Base-by-base conservation (phyloP, 2,888 invertebrate species). In the Lycophotia porphyrea region DNA sequence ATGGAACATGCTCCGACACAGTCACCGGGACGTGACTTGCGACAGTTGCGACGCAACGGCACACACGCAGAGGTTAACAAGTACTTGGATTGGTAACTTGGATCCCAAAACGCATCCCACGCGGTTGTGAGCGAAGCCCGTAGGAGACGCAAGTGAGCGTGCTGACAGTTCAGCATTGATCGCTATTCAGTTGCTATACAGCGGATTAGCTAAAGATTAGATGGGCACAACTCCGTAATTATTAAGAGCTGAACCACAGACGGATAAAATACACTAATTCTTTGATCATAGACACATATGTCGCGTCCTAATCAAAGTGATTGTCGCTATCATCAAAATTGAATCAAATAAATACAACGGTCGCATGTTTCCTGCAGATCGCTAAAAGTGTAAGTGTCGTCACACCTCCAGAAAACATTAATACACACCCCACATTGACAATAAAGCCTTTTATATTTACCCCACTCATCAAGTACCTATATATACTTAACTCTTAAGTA, bases 401-500 rank as follows among this genome's bases (percentile, higher is more conserved):
- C 47, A 7, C 47, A 49, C 11, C 52, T 13, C 13, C 52, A 52
- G n/a, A 55, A 49, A 47, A n/a, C 15, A 9, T n/a, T 15, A 49
- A 60, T 21, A 27, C 1, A 8, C 24, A 42, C 11, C 24, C 21
- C 2, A 24, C 11, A 24, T 44, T 24, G n/a, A 34, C 11, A 34
- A 52, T 21, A 67, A 67, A 61, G 34, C 39, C 42, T 78, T 39
- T 36, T 21, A 52, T n/a, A 65, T 49, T 24, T 69, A 65, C 27
- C 42, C 18, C 36, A 49, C 66, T 55, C 65, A 61, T 58, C 36
- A 66, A 42, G n/a, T 71, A 70, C 44, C n/a, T n/a, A 44, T 44
- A 24, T 4, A 21, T 61, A 61, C 68, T 79, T 69, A 69, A 79
- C 27, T 74, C 81, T 69, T 47, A 74, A 73, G 74, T 47, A 74